Base-by-base conservation (phyloP, 2,888 invertebrate species). In the Ennomos quercinarius region DNA sequence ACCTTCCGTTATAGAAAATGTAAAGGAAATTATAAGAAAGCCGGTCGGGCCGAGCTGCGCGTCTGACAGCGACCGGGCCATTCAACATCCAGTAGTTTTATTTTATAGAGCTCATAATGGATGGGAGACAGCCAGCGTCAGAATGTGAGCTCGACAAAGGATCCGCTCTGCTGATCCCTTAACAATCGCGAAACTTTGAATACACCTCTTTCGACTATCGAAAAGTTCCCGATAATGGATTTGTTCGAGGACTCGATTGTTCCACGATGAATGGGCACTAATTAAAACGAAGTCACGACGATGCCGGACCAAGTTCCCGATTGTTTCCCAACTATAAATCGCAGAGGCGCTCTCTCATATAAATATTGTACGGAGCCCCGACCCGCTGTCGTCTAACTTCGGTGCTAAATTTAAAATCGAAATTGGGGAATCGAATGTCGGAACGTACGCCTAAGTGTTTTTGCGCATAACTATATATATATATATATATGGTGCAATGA, bases 231-330 rank as follows among this genome's bases (percentile, higher is more conserved):
- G 79, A 90, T 91, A 92, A 92, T 91, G 87, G 91, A 91, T 91
- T 89, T 84, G 89, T 89, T 86, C 84, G 84, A 86, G 84, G 83
- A 88, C 86, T 85, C 90, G 81, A 92, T 91, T 91, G 92, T 91
- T 90, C 90, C 74, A 79, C 87, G 85, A 91, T 92, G 91, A 93
- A 93, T 92, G 91, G 91, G 89, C 83, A 89, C 91, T 93, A 93
- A 93, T 93, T 93, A 93, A 92, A 93, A 93, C 86, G 89, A 89
- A 91, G 91, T 91, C 90, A 87, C 85, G 86, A 81, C 87, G 86
- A 81, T 74, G 86, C 80, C 76, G 85, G 89, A 86, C 88, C 83
- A 87, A 91, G 83, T 90, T 90, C 77, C 76, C 84, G 84, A 90
- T 89, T 90, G 89, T 91, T 88, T 83, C 82, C 80, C 67, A 84